These are phyloP conservation scores for Stomatorhinus ivindoensis DNA, from an alignment of 2,113 vertebrate genomes.

Conservation along the genomic window DNA sequence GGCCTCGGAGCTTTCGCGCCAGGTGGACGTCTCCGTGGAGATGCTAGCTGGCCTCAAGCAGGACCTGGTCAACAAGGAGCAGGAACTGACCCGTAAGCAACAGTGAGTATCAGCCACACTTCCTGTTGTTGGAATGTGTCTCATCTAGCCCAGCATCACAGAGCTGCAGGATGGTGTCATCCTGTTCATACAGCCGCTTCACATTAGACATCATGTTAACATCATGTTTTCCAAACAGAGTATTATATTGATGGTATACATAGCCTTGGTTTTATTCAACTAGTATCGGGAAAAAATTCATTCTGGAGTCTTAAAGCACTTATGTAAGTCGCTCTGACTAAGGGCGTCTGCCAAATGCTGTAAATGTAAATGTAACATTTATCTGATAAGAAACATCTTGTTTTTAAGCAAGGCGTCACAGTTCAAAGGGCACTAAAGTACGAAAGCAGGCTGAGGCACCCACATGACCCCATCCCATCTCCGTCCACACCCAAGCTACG, in stretches of 20 bases:
- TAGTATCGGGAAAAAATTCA: too few species aligned
- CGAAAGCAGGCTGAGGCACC: neutral
- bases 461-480: neutral
- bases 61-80: slow-evolving; percentile 94
- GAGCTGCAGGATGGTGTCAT: neutral
- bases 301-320: too few species aligned
- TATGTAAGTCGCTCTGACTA: too few species aligned
- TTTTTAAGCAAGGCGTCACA: neutral
- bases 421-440: neutral
- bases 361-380: neutral
- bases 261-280: too few species aligned
- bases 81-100: slow-evolving; percentile 89
- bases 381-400: neutral
- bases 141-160: neutral
- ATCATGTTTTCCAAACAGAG: too few species aligned
- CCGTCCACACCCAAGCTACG: too few species aligned
- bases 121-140: neutral
- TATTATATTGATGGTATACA: too few species aligned
- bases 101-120: slow-evolving; percentile 71
- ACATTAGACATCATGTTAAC: neutral
- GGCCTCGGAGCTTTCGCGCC: slow-evolving; percentile 83
- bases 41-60: slow-evolving; percentile 95
- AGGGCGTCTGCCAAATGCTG: too few species aligned
- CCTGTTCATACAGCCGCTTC: neutral
- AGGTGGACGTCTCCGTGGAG: slow-evolving; percentile 97